phyloP scores from a whole-genome alignment of 2,113 vertebrate species.

The Peromyscus polionotus region DNA sequence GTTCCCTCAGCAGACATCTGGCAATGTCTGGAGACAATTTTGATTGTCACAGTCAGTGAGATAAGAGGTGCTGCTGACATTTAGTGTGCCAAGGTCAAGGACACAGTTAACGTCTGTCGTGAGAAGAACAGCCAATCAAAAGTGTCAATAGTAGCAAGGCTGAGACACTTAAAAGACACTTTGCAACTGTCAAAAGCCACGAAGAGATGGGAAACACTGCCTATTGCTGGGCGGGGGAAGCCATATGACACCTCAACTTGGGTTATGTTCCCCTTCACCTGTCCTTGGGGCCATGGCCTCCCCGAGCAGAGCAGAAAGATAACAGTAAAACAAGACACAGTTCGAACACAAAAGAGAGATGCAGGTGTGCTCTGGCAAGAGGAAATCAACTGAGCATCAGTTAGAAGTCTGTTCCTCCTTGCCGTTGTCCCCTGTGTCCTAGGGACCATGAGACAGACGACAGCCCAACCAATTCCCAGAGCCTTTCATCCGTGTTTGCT shows the following conservation, averaged over 20 bases:
- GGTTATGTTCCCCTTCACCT: background rate
- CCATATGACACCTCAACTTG: background rate
- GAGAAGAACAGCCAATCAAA: background rate
- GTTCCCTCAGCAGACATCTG: background rate
- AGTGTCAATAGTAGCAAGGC: background rate
- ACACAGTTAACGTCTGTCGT: background rate
- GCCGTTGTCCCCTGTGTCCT: background rate
- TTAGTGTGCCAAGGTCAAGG: background rate
- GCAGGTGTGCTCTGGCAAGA: background rate
- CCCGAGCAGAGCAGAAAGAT: background rate
- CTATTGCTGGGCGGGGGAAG: no score
- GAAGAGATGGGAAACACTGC: background rate
- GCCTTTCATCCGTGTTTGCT: background rate
- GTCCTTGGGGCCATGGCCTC: background rate
- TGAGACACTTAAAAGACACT: background rate
- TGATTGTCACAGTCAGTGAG: background rate
- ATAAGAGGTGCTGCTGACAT: background rate
- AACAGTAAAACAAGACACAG: background rate
- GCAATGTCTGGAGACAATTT: background rate
- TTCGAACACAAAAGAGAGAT: background rate
- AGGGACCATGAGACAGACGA: background rate
- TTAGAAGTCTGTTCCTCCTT: background rate
- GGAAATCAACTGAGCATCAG: background rate
- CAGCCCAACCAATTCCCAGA: background rate
- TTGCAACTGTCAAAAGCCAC: background rate